Evolutionary conservation across 2,797 vertebrate species (phyloP).

Genomic region (Paguma larvata): DNA sequence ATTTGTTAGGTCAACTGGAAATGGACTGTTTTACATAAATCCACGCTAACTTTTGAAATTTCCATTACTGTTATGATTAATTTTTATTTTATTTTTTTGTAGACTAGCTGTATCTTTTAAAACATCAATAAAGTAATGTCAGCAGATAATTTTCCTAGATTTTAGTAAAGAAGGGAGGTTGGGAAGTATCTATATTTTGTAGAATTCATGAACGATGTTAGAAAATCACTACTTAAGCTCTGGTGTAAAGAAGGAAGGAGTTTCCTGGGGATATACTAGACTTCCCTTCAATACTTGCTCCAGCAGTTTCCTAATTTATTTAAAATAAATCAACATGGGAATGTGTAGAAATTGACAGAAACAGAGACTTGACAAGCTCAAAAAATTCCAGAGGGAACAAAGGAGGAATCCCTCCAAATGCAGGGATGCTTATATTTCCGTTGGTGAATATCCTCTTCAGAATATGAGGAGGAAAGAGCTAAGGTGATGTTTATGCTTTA

Average conservation of each 20-base stretch:
- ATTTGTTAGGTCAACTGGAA: not conserved
- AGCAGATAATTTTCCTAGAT: not conserved
- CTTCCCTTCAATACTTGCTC: not conserved
- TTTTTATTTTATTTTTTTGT: not conserved
- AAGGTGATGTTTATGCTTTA: not conserved
- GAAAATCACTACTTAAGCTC: not conserved
- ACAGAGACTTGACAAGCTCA: not conserved
- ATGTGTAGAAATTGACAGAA: constrained; percentile 13
- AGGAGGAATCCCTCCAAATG: not conserved
- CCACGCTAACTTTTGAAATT: not conserved
- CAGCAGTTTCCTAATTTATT: not conserved
- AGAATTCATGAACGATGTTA: not conserved
- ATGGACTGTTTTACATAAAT: not conserved
- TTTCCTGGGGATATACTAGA: not conserved
- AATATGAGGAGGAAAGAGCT: not conserved
- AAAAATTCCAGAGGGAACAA: not conserved
- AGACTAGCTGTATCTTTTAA: not conserved
- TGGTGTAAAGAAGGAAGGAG: not conserved
- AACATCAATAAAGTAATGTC: not conserved
- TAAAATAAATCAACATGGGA: constrained; percentile 24
- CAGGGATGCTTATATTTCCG: not conserved
- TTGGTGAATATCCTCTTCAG: not conserved
- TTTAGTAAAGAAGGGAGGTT: not conserved
- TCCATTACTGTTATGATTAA: not conserved
- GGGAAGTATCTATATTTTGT: not conserved